phyloP scores from a whole-genome alignment of 1,140 invertebrate species.

The Cydia splendana region DNA sequence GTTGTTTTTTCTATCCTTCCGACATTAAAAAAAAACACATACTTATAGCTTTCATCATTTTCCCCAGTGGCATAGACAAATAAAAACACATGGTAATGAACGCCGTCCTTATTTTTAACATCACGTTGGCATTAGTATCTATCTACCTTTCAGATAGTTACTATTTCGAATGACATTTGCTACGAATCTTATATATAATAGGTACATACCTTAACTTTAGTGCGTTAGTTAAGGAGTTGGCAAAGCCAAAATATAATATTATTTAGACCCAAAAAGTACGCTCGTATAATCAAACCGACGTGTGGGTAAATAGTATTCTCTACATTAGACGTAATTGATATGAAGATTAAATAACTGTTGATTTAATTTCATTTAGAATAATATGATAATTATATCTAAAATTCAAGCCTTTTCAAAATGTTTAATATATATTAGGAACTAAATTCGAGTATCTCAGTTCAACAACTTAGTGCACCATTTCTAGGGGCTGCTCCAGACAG shows the following conservation, averaged over 20 bases:
- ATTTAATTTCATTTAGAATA: background rate
- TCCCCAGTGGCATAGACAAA: slow-evolving; percentile 7
- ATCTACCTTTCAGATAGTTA: slow-evolving; percentile 7
- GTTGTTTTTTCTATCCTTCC: background rate
- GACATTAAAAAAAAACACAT: background rate
- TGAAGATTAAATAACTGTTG: background rate
- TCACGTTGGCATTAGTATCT: slow-evolving; percentile 7
- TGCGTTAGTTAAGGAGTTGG: slow-evolving; percentile 20
- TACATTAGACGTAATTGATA: background rate
- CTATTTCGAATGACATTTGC: slow-evolving; percentile 21
- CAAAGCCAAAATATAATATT: slow-evolving; percentile 28
- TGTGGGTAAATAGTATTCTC: background rate
- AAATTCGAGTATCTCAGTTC: background rate
- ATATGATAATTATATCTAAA: background rate
- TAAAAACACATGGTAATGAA: slow-evolving; percentile 8
- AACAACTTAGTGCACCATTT: background rate
- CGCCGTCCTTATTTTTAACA: slow-evolving; percentile 29
- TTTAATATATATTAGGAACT: background rate
- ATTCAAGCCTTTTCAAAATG: too few relatives aligned
- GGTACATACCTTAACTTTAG: slow-evolving; percentile 17
- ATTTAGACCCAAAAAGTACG: slow-evolving; percentile 25
- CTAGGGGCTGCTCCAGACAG: background rate
- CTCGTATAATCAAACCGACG: background rate
- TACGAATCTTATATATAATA: slow-evolving; percentile 15
- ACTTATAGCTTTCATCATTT: background rate